Evolutionary conservation across 1,140 invertebrate species (phyloP).

Genomic region (Mylabris phalerata): DNA sequence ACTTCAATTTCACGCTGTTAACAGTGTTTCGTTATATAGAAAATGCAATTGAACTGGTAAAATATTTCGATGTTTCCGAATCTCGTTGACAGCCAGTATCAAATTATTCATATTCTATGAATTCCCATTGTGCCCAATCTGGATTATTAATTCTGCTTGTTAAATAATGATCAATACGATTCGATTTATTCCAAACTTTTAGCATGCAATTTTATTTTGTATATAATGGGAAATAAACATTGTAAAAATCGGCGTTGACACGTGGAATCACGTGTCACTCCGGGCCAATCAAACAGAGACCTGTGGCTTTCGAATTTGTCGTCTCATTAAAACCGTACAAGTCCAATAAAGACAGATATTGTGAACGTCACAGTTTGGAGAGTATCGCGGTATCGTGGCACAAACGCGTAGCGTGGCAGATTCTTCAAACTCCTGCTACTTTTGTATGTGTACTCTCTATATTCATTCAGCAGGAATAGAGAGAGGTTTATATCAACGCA

Average conservation of each 20-base stretch:
- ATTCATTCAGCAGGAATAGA: slow-evolving; percentile 6
- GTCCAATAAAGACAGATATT: slow-evolving; percentile 12
- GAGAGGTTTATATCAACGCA: background rate
- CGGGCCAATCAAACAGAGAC: slow-evolving; percentile 29
- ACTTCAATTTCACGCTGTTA: too few species aligned
- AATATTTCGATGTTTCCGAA: too few species aligned
- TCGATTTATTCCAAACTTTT: too few species aligned
- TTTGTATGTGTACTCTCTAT: background rate
- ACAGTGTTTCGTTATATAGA: too few species aligned
- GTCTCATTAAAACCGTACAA: background rate
- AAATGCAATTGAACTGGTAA: too few species aligned
- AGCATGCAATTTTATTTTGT: too few species aligned
- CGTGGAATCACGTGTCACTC: slow-evolving; percentile 22
- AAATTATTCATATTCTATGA: too few species aligned
- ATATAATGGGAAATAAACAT: too few species aligned
- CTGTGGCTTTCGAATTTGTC: slow-evolving; percentile 30
- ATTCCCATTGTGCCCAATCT: too few species aligned
- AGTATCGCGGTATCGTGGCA: slow-evolving; percentile 24
- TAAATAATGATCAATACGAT: too few species aligned
- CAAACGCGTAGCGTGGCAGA: background rate
- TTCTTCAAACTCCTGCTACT: slow-evolving; percentile 12
- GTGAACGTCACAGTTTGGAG: slow-evolving; percentile 18
- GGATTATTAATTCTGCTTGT: too few species aligned
- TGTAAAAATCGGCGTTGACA: slow-evolving; percentile 1
- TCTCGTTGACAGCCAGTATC: too few species aligned